phyloP scores from a whole-genome alignment of 2,113 vertebrate species.

The Psammodynastes pulverulentus region DNA sequence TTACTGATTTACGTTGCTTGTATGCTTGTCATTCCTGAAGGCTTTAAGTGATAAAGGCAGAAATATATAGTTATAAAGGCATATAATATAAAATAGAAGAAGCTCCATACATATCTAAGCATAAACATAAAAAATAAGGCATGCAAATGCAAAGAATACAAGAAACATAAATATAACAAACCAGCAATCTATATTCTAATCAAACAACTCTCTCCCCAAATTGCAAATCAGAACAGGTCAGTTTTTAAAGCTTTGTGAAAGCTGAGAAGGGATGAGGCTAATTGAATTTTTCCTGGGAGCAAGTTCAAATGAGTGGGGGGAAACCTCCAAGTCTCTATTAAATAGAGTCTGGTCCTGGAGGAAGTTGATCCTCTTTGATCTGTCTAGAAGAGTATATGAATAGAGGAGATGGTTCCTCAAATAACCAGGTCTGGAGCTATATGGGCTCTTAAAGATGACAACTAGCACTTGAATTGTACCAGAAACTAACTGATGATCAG shows the following conservation, averaged over 20 bases:
- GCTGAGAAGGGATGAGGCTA: neutral
- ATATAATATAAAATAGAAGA: neutral
- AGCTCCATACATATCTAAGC: neutral
- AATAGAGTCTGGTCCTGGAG: neutral
- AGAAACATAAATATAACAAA: neutral
- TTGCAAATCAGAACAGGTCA: neutral
- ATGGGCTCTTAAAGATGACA: neutral
- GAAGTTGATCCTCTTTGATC: neutral
- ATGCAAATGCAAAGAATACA: neutral
- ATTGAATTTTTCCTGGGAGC: neutral
- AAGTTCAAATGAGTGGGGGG: neutral
- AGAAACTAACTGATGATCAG: neutral
- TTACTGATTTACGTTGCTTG: neutral
- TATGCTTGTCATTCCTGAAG: neutral
- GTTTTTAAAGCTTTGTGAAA: neutral
- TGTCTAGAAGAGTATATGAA: neutral
- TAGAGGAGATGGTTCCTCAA: neutral
- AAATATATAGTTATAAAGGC: neutral
- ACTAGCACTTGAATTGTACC: neutral
- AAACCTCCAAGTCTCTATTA: neutral
- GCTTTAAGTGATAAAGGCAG: neutral
- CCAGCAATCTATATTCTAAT: neutral
- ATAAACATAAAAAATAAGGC: neutral
- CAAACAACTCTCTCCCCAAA: neutral
- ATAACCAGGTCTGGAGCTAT: neutral